Evolutionary conservation across 2,888 invertebrate species (phyloP).

Genomic region (Apotomis betuletana): DNA sequence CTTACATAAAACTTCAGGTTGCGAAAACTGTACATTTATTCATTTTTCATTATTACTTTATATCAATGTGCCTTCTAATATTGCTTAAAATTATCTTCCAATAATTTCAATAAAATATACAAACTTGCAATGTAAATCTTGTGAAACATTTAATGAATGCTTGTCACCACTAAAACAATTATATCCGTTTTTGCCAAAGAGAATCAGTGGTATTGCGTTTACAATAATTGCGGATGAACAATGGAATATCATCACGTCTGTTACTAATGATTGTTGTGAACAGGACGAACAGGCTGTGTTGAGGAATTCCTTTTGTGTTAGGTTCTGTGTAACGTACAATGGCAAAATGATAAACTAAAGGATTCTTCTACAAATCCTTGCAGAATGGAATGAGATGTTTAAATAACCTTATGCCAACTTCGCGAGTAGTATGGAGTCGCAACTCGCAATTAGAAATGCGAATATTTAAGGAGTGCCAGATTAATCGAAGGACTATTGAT

Average conservation of each 20-base stretch:
- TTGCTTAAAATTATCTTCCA: not conserved
- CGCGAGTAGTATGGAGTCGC: too few relatives aligned
- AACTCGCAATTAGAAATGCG: too few relatives aligned
- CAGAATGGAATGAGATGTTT: too few relatives aligned
- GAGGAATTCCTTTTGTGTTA: constrained; percentile 20
- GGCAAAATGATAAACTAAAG: too few relatives aligned
- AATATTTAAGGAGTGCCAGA: too few relatives aligned
- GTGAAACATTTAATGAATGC: not conserved
- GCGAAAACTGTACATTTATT: too few relatives aligned
- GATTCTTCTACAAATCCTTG: too few relatives aligned
- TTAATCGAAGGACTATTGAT: too few relatives aligned
- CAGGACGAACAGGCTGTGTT: not conserved
- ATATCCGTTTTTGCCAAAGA: constrained; percentile 7
- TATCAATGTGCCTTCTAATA: too few relatives aligned
- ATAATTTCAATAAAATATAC: not conserved
- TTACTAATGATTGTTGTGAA: constrained; percentile 18
- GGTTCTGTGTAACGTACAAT: not conserved
- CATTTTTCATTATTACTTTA: too few relatives aligned
- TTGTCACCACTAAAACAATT: not conserved
- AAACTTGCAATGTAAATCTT: not conserved
- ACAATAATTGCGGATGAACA: constrained; percentile 13
- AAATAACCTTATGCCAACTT: too few relatives aligned
- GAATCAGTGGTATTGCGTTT: constrained; percentile 18
- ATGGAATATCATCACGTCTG: constrained; percentile 19
- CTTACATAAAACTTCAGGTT: too few relatives aligned